phyloP scores from a whole-genome alignment of 2,113 vertebrate genomes.

The Bungarus multicinctus region DNA sequence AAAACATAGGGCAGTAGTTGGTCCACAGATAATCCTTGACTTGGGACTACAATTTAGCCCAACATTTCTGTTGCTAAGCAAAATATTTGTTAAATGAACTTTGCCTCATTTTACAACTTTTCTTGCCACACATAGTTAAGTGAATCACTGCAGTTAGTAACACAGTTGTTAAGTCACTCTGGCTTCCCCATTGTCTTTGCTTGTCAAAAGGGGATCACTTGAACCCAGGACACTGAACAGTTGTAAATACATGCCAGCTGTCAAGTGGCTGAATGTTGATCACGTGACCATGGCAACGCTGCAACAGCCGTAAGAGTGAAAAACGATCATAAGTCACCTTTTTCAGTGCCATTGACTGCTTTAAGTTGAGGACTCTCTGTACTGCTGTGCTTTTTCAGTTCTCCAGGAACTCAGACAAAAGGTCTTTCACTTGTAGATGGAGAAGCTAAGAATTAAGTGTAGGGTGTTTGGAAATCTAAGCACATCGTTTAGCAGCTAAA shows the following conservation, averaged over 20 bases:
- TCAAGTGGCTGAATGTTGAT: not conserved
- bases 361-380: not conserved
- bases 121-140: not conserved
- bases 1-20: not conserved
- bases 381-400: not conserved
- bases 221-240: not conserved
- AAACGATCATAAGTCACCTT: not conserved
- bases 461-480: not conserved
- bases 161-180: not conserved
- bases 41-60: not conserved
- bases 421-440: not conserved
- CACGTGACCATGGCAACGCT: not conserved
- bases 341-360: not conserved
- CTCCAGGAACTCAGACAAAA: not conserved
- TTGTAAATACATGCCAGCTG: not conserved
- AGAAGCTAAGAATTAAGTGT: not conserved
- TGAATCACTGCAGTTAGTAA: not conserved
- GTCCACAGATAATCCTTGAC: not conserved
- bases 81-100: not conserved
- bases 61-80: not conserved
- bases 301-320: not conserved
- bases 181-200: not conserved
- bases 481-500: not conserved
- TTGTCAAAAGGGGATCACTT: not conserved
- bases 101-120: not conserved